Conservation (phyloP, 2,113 vertebrate species). For the Sinocyclocheilus rhinocerous region DNA sequence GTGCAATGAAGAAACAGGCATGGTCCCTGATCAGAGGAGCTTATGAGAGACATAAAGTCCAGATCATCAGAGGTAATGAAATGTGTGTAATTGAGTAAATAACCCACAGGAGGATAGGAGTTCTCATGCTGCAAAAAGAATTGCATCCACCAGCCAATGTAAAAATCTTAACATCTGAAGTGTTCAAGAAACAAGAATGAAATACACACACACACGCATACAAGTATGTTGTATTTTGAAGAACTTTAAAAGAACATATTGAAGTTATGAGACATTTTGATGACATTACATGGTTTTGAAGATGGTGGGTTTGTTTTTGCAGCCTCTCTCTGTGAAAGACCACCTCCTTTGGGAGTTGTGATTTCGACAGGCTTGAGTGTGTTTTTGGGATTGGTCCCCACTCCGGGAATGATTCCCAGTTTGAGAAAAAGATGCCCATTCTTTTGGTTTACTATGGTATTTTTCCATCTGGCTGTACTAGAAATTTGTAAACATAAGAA, state of each 20-base stretch:
- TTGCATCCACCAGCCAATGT: neutral
- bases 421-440: conserved; percentile 5
- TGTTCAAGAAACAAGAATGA: neutral
- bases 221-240: neutral
- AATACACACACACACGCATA: neutral
- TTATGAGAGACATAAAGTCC: neutral
- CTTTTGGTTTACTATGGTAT: neutral
- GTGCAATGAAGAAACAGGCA: neutral
- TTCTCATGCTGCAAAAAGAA: neutral
- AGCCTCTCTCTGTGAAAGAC: neutral
- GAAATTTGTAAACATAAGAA: conserved; percentile 40
- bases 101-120: neutral
- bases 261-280: neutral
- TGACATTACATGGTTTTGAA: neutral
- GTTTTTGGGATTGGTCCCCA: neutral
- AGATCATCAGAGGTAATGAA: neutral
- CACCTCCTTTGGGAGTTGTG: neutral
- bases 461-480: conserved; percentile 14
- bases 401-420: neutral
- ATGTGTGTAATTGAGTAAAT: neutral
- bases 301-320: neutral
- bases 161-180: neutral
- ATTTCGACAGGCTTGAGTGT: neutral
- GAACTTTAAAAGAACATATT: neutral
- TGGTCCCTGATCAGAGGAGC: neutral